phyloP scores from a whole-genome alignment of 2,797 vertebrate genomes.

The Bradypodion pumilum region DNA sequence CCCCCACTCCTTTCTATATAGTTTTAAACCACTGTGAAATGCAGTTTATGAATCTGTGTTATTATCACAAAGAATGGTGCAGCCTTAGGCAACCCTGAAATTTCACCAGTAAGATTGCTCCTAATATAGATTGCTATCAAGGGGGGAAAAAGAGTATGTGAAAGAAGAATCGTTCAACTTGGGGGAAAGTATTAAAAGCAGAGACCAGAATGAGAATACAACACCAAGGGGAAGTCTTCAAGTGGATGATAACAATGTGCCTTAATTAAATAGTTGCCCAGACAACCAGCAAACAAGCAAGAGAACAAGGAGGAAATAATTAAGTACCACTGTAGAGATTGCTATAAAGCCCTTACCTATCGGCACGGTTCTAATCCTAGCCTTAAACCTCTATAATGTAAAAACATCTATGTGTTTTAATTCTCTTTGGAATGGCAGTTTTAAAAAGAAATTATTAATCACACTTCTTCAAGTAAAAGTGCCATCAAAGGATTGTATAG shows the following conservation, averaged over 20 bases:
- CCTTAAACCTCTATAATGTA: background rate
- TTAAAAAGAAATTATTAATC: background rate
- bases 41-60: background rate
- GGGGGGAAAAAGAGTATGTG: background rate
- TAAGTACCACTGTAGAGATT: background rate
- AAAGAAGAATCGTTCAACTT: background rate
- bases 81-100: background rate
- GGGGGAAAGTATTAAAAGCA: background rate
- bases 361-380: background rate
- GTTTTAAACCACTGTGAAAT: background rate
- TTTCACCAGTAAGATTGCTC: background rate
- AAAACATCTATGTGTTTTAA: background rate
- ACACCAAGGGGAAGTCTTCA: constrained; percentile 9
- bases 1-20: background rate
- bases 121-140: background rate
- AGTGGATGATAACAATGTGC: constrained; percentile 8
- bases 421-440: background rate
- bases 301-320: background rate
- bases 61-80: background rate
- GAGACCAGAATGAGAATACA: background rate
- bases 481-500: background rate
- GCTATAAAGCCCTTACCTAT: background rate
- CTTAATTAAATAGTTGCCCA: constrained; percentile 28
- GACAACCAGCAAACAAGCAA: constrained; percentile 29
- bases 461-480: background rate